Percentiles rank a stretch among this genome's conserved stretches.
Evolutionary conservation across 2,797 vertebrate species (phyloP).

Genomic region (Cirrhinus molitorella): DNA sequence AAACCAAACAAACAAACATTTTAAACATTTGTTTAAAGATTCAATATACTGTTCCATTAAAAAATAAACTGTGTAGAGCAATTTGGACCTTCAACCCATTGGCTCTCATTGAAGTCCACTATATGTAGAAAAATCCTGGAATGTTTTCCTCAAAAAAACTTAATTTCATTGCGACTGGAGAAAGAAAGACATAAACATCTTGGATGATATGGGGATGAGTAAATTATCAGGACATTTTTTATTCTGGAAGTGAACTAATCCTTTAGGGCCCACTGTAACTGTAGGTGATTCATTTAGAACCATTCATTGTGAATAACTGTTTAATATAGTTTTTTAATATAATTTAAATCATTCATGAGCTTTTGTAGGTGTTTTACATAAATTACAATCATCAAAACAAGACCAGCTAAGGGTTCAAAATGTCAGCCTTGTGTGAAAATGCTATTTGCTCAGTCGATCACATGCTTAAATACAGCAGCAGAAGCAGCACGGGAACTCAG

Average conservation of each 20-base stretch:
- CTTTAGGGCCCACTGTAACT: not conserved
- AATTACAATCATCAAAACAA: not conserved
- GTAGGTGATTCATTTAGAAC: not conserved
- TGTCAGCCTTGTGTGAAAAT: constrained; percentile 27
- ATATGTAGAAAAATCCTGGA: too few species aligned
- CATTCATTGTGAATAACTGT: too few species aligned
- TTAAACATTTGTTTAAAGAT: not conserved
- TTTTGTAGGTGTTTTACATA: not conserved
- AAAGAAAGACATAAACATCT: too few species aligned
- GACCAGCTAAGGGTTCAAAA: constrained; percentile 19
- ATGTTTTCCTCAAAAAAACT: too few species aligned
- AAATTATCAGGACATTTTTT: too few species aligned
- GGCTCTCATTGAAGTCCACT: too few species aligned
- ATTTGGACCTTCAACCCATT: too few species aligned
- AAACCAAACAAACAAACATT: not conserved
- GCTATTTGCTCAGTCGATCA: constrained; percentile 9
- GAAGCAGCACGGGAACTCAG: not conserved
- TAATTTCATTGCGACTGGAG: too few species aligned
- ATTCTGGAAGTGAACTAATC: too few species aligned
- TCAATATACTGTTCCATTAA: not conserved
- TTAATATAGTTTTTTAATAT: too few species aligned
- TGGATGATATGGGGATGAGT: too few species aligned
- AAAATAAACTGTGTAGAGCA: too few species aligned
- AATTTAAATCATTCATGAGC: not conserved
- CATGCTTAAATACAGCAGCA: not conserved